phyloP scores from a whole-genome alignment of 2,888 invertebrate genomes.

The Drosophila multiciliata region DNA sequence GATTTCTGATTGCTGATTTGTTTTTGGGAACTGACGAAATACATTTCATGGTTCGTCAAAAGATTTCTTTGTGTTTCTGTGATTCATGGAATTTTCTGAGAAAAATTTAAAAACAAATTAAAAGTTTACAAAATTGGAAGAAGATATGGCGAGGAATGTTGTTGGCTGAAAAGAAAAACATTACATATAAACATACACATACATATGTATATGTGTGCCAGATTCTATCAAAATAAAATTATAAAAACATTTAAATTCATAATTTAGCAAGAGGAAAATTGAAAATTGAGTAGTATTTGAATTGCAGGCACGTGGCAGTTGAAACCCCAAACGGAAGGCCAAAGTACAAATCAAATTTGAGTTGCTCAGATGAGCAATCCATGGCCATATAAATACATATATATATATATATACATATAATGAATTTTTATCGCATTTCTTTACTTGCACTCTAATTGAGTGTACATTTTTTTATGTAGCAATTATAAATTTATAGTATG shows the following conservation, averaged over 20 bases:
- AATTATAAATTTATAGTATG: slow-evolving; percentile 46
- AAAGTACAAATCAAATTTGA: slow-evolving; percentile 7
- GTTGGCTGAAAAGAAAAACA: slow-evolving; percentile 49
- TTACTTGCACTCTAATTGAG: slow-evolving; percentile 9
- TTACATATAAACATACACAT: slow-evolving; percentile 18
- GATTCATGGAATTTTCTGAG: slow-evolving; percentile 55
- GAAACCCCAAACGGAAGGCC: slow-evolving; percentile 6
- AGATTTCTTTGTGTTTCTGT: slow-evolving; percentile 47
- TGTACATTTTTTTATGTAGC: not conserved
- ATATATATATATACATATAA: not conserved
- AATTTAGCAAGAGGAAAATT: slow-evolving; percentile 39
- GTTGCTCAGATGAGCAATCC: slow-evolving; percentile 2
- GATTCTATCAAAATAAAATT: slow-evolving; percentile 62
- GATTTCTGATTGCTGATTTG: slow-evolving; percentile 33
- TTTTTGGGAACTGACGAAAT: slow-evolving; percentile 23
- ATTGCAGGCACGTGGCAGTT: slow-evolving; percentile 36
- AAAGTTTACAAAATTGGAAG: slow-evolving; percentile 38
- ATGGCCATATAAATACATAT: not conserved
- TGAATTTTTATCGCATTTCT: slow-evolving; percentile 24
- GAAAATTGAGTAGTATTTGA: slow-evolving; percentile 36
- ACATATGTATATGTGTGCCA: not conserved
- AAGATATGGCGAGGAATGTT: slow-evolving; percentile 51
- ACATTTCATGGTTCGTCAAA: slow-evolving; percentile 46
- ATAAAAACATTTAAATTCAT: slow-evolving; percentile 60
- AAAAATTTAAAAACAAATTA: slow-evolving; percentile 34